Base-by-base conservation (phyloP, 2,797 vertebrate species). In the Phoeniculus purpureus region DNA sequence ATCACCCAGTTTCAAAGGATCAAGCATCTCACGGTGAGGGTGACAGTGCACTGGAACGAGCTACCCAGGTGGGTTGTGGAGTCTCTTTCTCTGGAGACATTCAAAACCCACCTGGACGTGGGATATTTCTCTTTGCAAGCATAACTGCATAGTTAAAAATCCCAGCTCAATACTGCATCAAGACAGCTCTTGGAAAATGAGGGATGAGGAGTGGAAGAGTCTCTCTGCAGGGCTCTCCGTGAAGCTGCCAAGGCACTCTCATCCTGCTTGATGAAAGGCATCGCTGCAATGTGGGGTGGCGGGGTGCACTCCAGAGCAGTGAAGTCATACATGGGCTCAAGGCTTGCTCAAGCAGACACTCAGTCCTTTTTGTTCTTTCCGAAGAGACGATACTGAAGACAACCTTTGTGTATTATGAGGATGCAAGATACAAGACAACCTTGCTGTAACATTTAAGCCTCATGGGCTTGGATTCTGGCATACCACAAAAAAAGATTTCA, bases 131-230 rank as follows among this genome's bases (percentile, higher is more conserved):
- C 67, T 76, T 29, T 89, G 79, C 76, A 58, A 56, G 67, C 37
- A 12, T 65, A 90, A 92, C 58, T 64, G 27, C 54, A 73, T 21
- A 77, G 43, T 64, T 84, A 72, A 94, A 93, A 83, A 77, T 56
- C 40, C 47, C 50, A 74, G 43, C 67, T 88, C 25, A 71, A 84
- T 15, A 60, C 15, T 4, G 6, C 71, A 56, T 64, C 78, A 86
- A 81, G 72, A 82, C 43, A 92, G 73, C 75, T 86, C 72, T 70
- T 73, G 45, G 27, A 52, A 81, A 62, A n/a, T 18, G 60, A 91
- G 29, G 43, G 61, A 59, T 60, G 45, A 50, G 61, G 58, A 82
- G 47, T 13, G 3, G 34, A 18, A 52, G 55, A 40, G 7, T 29
- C 10, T 60, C 52, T 73, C 34, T 10, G 23, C 54, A 80, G 65